Evolutionary conservation across 2,888 invertebrate genomes (phyloP).

Genomic region (Nomada goodeniana): DNA sequence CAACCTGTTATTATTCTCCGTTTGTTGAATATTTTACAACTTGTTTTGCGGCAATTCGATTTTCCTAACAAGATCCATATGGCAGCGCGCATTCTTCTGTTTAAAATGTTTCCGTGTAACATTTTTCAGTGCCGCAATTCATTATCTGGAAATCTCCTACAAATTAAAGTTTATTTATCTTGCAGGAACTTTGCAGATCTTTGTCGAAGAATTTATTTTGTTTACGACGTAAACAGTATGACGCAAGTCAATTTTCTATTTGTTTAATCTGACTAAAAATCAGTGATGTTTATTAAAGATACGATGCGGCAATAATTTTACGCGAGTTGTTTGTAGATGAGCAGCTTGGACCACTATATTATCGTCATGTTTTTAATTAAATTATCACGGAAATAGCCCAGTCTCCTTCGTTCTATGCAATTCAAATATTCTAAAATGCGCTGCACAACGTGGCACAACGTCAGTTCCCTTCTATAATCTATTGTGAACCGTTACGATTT

Average conservation of each 20-base stretch:
- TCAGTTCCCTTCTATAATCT: not conserved
- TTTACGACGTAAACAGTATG: too few relatives aligned
- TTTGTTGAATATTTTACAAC: not conserved
- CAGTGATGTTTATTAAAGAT: not conserved
- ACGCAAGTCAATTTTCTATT: too few relatives aligned
- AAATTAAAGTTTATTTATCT: too few relatives aligned
- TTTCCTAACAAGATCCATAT: not conserved
- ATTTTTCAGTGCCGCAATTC: too few relatives aligned
- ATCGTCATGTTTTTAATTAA: not conserved
- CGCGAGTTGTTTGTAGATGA: not conserved
- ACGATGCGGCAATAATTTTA: not conserved
- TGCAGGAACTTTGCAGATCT: too few relatives aligned
- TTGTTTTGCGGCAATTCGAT: not conserved
- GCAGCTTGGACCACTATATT: not conserved
- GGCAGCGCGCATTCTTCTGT: not conserved
- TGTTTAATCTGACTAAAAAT: too few relatives aligned
- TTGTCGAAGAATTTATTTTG: too few relatives aligned
- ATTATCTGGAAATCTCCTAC: too few relatives aligned
- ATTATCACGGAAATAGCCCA: slow-evolving; percentile 7
- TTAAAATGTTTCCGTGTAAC: not conserved
- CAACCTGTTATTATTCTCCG: not conserved
- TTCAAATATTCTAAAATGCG: not conserved
- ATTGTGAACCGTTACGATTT: not conserved
- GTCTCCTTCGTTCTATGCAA: slow-evolving; percentile 4
- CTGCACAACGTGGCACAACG: not conserved